A percentile compares a stretch with the other conserved stretches of the same genome.
phyloP scores from a whole-genome alignment of 1,140 invertebrate species.

The Drosophila orena region DNA sequence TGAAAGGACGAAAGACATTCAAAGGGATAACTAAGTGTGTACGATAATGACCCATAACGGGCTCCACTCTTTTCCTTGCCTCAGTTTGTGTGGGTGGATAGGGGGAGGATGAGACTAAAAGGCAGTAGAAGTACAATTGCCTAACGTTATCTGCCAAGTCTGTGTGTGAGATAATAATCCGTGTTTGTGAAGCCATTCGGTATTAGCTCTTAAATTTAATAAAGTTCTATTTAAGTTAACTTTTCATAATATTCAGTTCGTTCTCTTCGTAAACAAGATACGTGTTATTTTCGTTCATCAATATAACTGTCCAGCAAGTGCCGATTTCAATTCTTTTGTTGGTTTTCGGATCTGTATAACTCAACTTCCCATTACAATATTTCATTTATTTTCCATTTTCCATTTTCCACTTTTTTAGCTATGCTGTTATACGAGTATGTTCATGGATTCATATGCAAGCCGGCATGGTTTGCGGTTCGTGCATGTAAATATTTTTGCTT shows the following conservation, averaged over 20 bases:
- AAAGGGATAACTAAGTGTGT: slow-evolving; percentile 22
- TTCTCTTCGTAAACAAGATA: too few species aligned
- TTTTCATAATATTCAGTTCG: too few species aligned
- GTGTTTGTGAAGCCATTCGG: too few species aligned
- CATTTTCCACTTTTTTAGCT: too few species aligned
- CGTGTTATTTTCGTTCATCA: neutral
- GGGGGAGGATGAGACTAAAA: neutral
- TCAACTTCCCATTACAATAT: neutral
- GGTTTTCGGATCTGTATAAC: too few species aligned
- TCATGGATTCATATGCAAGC: neutral
- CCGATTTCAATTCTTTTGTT: too few species aligned
- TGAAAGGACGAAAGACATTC: neutral
- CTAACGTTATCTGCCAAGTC: neutral
- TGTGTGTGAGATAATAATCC: neutral
- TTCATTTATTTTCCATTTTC: neutral
- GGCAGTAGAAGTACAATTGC: neutral
- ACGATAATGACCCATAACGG: slow-evolving; percentile 28
- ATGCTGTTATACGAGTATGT: neutral
- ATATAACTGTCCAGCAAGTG: neutral
- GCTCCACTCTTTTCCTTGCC: neutral
- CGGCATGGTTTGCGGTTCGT: slow-evolving; percentile 3
- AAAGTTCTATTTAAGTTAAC: too few species aligned
- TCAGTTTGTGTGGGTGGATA: neutral
- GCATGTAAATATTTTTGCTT: neutral
- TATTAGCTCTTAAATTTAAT: too few species aligned